phyloP scores from a whole-genome alignment of 1,140 invertebrate species.

The Harlomillsia oculata region DNA sequence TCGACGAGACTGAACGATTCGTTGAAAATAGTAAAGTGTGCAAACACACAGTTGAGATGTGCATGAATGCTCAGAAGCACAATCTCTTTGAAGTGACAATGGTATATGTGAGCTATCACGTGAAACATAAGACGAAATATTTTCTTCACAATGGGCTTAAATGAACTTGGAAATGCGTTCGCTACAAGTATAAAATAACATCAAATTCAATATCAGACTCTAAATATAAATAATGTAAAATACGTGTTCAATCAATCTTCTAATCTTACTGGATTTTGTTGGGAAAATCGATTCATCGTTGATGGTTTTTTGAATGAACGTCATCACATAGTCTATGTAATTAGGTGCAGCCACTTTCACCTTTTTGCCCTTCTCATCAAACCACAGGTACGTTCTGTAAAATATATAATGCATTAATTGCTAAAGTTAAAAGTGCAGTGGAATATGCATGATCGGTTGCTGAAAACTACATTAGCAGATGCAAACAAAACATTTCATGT shows the following conservation, averaged over 20 bases:
- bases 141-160: slow-evolving; percentile 89
- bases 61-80: slow-evolving; percentile 82
- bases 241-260: neutral
- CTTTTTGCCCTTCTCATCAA: slow-evolving; percentile 97
- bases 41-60: slow-evolving; percentile 92
- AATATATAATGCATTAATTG: neutral
- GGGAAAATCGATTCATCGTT: slow-evolving; percentile 95
- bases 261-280: slow-evolving; percentile 84
- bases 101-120: slow-evolving; percentile 94
- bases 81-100: slow-evolving; percentile 92
- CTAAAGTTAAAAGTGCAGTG: neutral
- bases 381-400: slow-evolving; percentile 88
- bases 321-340: slow-evolving; percentile 98
- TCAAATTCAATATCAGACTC: neutral
- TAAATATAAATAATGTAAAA: slow-evolving; percentile 2
- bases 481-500: neutral
- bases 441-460: too few relatives aligned
- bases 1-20: slow-evolving; percentile 80
- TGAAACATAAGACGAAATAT: slow-evolving; percentile 93
- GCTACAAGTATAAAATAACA: slow-evolving; percentile 49
- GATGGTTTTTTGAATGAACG: slow-evolving; percentile 91
- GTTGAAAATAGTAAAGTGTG: slow-evolving; percentile 83
- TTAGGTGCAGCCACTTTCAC: slow-evolving; percentile 90
- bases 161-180: slow-evolving; percentile 87
- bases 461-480: neutral